Percentiles rank a stretch among this genome's conserved stretches.
Conservation (phyloP, 2,888 invertebrate species). For the Rhyacophila evoluta region DNA sequence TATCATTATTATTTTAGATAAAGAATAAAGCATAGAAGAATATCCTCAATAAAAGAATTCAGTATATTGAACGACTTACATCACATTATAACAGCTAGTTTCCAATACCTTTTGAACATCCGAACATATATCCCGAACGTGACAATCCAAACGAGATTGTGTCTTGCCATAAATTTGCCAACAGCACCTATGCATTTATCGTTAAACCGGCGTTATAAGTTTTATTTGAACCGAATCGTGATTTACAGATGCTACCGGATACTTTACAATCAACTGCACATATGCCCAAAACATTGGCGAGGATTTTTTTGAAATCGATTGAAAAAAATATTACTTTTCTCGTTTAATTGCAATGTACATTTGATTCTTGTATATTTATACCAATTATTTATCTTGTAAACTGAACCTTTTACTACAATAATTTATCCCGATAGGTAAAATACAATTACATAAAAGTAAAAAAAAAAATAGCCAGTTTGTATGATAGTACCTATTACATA, state of each 20-base stretch:
- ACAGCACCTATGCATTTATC: conserved; percentile 53
- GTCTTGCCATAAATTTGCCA: conserved; percentile 56
- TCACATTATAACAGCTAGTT: too few species aligned
- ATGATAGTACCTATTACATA: too few species aligned
- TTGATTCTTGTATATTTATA: too few species aligned
- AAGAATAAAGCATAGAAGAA: neutral
- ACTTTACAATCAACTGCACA: conserved; percentile 9
- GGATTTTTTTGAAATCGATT: neutral
- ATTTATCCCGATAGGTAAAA: too few species aligned
- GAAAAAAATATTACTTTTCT: neutral
- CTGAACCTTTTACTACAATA: too few species aligned
- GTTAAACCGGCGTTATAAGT: conserved; percentile 47
- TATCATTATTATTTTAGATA: neutral
- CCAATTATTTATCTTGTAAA: too few species aligned
- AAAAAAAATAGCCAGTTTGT: too few species aligned
- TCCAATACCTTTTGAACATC: conserved; percentile 1
- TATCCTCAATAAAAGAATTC: neutral
- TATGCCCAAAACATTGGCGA: neutral
- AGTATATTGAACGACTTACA: too few species aligned
- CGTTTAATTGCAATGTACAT: too few species aligned
- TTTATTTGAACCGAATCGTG: conserved; percentile 46
- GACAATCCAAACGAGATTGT: conserved; percentile 55
- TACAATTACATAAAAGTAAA: too few species aligned
- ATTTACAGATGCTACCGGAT: conserved; percentile 23
- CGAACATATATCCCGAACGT: conserved; percentile 53